These are phyloP conservation scores for Chymomyza caudatula DNA, from an alignment of 2,888 invertebrate genomes.

Conservation along the genomic window DNA sequence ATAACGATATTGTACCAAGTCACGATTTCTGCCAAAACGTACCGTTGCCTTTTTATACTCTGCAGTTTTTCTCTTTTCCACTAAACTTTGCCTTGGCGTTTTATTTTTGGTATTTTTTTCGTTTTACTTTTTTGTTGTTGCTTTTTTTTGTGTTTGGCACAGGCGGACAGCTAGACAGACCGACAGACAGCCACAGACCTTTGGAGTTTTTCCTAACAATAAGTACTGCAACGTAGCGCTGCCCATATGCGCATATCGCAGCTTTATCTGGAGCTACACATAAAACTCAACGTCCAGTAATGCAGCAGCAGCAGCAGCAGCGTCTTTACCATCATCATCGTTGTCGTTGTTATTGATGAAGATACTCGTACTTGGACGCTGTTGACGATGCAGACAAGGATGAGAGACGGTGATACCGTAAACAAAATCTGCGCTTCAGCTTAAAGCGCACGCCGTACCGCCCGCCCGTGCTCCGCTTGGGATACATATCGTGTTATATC, in stretches of 20 bases:
- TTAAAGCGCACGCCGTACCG: too few relatives aligned
- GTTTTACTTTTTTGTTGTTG: slow-evolving; percentile 15
- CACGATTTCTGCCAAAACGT: slow-evolving; percentile 76
- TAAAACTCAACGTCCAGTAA: slow-evolving; percentile 33
- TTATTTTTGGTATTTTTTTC: slow-evolving; percentile 4
- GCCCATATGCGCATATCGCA: slow-evolving; percentile 68
- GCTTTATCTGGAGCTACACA: slow-evolving; percentile 50
- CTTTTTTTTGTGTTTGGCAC: slow-evolving; percentile 18
- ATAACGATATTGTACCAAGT: slow-evolving; percentile 76
- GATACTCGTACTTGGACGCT: slow-evolving; percentile 45
- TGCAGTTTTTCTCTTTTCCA: slow-evolving; percentile 24
- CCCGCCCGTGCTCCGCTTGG: too few relatives aligned
- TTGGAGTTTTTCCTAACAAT: slow-evolving; percentile 27
- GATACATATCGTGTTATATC: slow-evolving; percentile 75
- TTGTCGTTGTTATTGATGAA: slow-evolving; percentile 68
- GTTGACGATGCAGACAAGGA: slow-evolving; percentile 1
- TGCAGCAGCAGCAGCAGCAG: slow-evolving; percentile 36
- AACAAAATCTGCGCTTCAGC: slow-evolving; percentile 38
- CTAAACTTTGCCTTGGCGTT: slow-evolving; percentile 28
- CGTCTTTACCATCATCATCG: neutral
- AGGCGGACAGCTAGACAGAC: slow-evolving; percentile 29
- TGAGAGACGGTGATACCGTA: slow-evolving; percentile 47
- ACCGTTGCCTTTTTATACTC: slow-evolving; percentile 56
- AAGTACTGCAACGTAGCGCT: slow-evolving; percentile 40
- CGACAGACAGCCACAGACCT: slow-evolving; percentile 16